Percentiles rank a stretch among this genome's conserved stretches.
phyloP scores from a whole-genome alignment of 2,113 vertebrate species.

The Chionis minor region DNA sequence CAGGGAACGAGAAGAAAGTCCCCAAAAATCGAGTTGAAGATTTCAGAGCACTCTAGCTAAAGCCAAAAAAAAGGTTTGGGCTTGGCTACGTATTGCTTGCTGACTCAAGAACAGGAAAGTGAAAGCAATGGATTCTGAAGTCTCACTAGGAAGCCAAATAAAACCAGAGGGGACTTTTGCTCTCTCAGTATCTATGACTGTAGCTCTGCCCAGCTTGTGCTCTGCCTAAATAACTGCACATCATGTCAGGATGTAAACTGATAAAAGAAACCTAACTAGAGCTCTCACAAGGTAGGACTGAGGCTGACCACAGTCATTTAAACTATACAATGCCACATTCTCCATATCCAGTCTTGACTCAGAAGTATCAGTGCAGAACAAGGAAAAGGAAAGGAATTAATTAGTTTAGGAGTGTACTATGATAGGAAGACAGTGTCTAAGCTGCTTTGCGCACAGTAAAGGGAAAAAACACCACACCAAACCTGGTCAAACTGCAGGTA shows the following conservation, averaged over 20 bases:
- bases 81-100: not conserved
- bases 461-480: not conserved
- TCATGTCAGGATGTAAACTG: not conserved
- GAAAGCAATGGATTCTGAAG: not conserved
- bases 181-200: not conserved
- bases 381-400: not conserved
- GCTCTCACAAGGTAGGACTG: not conserved
- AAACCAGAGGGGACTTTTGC: not conserved
- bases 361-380: not conserved
- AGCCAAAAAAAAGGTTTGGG: not conserved
- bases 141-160: not conserved
- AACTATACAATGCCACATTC: not conserved
- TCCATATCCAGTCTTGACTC: not conserved
- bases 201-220: not conserved
- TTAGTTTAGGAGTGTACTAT: not conserved
- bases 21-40: not conserved
- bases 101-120: not conserved
- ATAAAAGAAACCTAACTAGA: not conserved
- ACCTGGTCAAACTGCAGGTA: not conserved
- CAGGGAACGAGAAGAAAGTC: not conserved
- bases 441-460: not conserved
- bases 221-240: not conserved
- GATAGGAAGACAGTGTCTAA: not conserved
- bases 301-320: not conserved
- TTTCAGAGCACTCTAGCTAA: not conserved